Base-by-base conservation (phyloP, 2,113 vertebrate species). In the Tragelaphus imberbis region DNA sequence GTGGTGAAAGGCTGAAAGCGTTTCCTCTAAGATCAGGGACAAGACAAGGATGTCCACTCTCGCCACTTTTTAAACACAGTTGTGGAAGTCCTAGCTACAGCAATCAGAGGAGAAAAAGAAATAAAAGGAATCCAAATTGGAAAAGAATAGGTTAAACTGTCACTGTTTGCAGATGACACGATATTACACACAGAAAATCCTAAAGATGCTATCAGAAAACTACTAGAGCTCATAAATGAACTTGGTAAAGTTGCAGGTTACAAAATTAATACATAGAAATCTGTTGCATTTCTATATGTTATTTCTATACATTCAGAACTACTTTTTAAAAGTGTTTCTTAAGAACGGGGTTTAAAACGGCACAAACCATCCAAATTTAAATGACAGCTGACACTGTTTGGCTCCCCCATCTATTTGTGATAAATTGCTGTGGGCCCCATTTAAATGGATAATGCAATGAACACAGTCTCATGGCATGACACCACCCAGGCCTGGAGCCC, bases 401-500 rank as follows among this genome's bases (percentile, higher is more conserved):
- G 47, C 30, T 59, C 51, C 68, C 68, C 40, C 13, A 14, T 51
- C 47, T 59, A 23, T 15, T 5, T 2, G 8, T 23, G 25, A n/a
- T 4, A 51, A 53, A 14, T 21, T 6, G 25, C 15, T 9, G 30
- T 23, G 28, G 28, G 88, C 21, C 33, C 6, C 47, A 13, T 40
- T 51, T 47, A 44, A 55, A 1, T 3, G 79, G 79, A 30, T 1
- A 40, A 13, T 16, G 36, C 53, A 59, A 16, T 1, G 65, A 61
- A 36, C 68, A 16, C 1, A 15, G 40, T 16, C 28, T 55, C n/a
- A 16, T 16, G 19, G 14, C 51, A 2, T 0, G 28, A 6, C 23
- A 14, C 0, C 0, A 4, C 14, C 2, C 47, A 13, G 15, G 5
- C 0, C 19, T 51, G 33, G 71, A 30, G 25, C 36, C 85, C 47